Base-by-base conservation (phyloP, 2,888 invertebrate species). In the Caenorhabditis sp. region DNA sequence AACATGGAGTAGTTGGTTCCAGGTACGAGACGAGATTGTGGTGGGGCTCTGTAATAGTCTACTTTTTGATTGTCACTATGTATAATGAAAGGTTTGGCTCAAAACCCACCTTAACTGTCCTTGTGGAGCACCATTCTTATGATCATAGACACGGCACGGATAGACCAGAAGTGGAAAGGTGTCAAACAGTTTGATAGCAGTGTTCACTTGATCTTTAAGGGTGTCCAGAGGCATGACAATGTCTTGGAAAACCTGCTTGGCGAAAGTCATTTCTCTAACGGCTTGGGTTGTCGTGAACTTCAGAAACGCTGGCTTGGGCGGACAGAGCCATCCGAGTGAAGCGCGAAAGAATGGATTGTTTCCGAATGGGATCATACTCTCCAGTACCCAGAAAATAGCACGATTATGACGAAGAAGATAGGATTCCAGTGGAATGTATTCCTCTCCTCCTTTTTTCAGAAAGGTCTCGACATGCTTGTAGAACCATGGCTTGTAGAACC, bases 401-500 rank as follows among this genome's bases (percentile, higher is more conserved):
- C 93, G 90, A 85, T 87, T 87, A 86, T 93, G 93, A 24, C 93
- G 90, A 0, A 93, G 86, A 15, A 93, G 89, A 85, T 93, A 93
- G 2, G 84, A 83, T 41, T 81, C 74, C 8, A 93, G 81, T 0
- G 93, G 93, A 61, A 93, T 92, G 70, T 93, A 90, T 13, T 92
- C 92, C 45, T 75, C 75, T 2, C 81, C 83, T 8, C 80, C 81
- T 24, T 58, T 41, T 15, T 48, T 39, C 5, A 93, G 87, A 83
- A 93, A 92, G 0, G 89, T 89, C 83, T 93, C 92, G 0, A 92
- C 92, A 80, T 93, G 92, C 81, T 93, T 93, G 83, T 93, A 93
- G 87, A 93, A 93, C 93, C 93, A 93, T 0, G 93, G 93, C 83
- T 93, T 93, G 88, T 93, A 92, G 93, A 93, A 93, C 24, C 89